These are phyloP conservation scores for Hypselothyrea guttata DNA, from an alignment of 2,888 invertebrate species.

Conservation along the genomic window DNA sequence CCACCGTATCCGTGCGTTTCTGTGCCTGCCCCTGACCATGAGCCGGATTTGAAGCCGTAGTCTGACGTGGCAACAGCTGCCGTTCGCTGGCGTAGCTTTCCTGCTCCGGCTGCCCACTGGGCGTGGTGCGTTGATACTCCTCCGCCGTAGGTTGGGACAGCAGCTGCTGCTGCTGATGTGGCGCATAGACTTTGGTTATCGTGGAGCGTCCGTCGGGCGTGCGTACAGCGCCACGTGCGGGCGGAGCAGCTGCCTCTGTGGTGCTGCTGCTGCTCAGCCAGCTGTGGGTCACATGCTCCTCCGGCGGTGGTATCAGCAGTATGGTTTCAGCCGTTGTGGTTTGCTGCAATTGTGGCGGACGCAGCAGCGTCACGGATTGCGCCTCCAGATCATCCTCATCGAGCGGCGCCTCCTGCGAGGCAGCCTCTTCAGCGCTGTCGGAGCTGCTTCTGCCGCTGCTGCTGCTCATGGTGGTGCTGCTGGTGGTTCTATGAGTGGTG, in stretches of 20 bases:
- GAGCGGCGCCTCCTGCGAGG: slow-evolving; percentile 59
- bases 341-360: slow-evolving; percentile 58
- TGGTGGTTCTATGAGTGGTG: slow-evolving; percentile 12
- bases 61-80: slow-evolving; percentile 42
- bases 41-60: too few species aligned
- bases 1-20: slow-evolving; percentile 63
- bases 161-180: slow-evolving; percentile 72
- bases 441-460: slow-evolving; percentile 29
- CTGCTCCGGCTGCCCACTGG: slow-evolving; percentile 55
- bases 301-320: slow-evolving; percentile 80
- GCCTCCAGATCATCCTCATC: slow-evolving; percentile 78
- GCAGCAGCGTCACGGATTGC: slow-evolving; percentile 66
- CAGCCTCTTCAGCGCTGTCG: neutral
- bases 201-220: slow-evolving; percentile 84
- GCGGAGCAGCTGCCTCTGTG: slow-evolving; percentile 22
- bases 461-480: slow-evolving; percentile 18
- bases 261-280: slow-evolving; percentile 67
- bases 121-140: slow-evolving; percentile 80
- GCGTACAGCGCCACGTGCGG: slow-evolving; percentile 24
- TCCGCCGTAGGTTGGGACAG: slow-evolving; percentile 80
- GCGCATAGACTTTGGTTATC: slow-evolving; percentile 85
- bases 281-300: slow-evolving; percentile 79
- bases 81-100: slow-evolving; percentile 54
- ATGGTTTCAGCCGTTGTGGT: slow-evolving; percentile 81
- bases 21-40: slow-evolving; percentile 56